Conservation (phyloP, 2,797 vertebrate genomes). For the Danio jaintianensis region DNA sequence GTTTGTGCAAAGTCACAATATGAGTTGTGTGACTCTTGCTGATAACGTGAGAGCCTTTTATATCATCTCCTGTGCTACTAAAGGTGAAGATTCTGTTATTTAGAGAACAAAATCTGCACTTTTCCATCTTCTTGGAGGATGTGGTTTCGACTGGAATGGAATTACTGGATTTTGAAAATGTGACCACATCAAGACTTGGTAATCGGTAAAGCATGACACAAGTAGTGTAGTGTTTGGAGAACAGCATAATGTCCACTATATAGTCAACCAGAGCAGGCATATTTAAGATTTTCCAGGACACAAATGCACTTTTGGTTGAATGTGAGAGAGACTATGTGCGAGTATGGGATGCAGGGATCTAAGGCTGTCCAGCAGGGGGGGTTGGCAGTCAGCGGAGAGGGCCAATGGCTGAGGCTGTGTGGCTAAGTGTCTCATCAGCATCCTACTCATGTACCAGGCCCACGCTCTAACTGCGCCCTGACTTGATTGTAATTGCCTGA, state of each 20-base stretch:
- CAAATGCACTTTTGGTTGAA: constrained; percentile 65
- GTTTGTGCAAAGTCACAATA: constrained; percentile 6
- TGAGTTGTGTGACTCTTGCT: background rate
- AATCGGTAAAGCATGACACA: constrained; percentile 19
- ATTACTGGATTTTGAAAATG: too few relatives aligned
- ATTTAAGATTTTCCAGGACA: constrained; percentile 48
- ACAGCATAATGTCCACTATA: background rate
- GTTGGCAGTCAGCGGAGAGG: constrained; percentile 74
- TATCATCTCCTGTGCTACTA: background rate
- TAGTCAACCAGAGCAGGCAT: constrained; percentile 3
- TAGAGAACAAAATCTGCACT: too few relatives aligned
- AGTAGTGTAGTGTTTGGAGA: constrained; percentile 16
- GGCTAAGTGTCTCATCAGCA: constrained; percentile 99
- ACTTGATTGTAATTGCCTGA: constrained; percentile 99
- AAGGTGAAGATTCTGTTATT: background rate
- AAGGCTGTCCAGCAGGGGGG: constrained; percentile 79
- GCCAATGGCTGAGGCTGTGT: constrained; percentile 90
- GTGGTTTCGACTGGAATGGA: too few relatives aligned
- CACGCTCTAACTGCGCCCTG: constrained; percentile 98
- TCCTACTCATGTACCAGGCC: constrained; percentile 99
- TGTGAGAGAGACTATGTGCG: constrained; percentile 61
- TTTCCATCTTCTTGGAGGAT: too few relatives aligned
- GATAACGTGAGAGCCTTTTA: background rate
- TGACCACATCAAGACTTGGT: background rate
- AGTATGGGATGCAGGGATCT: constrained; percentile 75